A percentile compares a stretch with the other conserved stretches of the same genome.
Conservation (phyloP, 2,888 invertebrate species). For the Papilio protenor region DNA sequence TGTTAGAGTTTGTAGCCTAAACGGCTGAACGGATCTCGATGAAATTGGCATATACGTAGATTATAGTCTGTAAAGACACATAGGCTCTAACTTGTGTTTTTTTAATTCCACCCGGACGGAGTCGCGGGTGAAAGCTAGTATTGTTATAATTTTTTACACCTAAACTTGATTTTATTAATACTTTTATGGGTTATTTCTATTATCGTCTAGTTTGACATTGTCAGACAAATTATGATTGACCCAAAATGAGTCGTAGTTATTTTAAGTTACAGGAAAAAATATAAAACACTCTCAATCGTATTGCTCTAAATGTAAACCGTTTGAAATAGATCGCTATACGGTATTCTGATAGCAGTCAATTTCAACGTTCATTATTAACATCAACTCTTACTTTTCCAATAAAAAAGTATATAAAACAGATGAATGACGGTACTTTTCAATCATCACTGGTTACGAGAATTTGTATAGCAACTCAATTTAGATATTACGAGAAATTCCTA, state of each 20-base stretch:
- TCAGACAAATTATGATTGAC: too few relatives aligned
- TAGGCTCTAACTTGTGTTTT: too few relatives aligned
- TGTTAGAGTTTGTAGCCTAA: too few relatives aligned
- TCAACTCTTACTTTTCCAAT: not conserved
- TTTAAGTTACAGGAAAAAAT: not conserved
- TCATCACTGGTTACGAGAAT: not conserved
- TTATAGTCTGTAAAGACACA: too few relatives aligned
- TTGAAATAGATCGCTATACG: conserved; percentile 16
- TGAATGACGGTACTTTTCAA: not conserved
- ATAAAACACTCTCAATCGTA: not conserved
- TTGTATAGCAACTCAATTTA: not conserved
- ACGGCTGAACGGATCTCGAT: too few relatives aligned
- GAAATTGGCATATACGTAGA: too few relatives aligned
- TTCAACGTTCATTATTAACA: not conserved
- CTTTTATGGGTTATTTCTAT: too few relatives aligned
- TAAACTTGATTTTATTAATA: too few relatives aligned
- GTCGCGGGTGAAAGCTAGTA: too few relatives aligned
- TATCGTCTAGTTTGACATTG: too few relatives aligned
- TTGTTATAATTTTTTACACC: too few relatives aligned
- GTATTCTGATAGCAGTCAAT: conserved; percentile 13
- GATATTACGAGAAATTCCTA: not conserved
- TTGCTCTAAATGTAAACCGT: not conserved
- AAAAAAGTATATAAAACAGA: not conserved
- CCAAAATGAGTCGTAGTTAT: not conserved
- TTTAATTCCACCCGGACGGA: too few relatives aligned